Conservation (phyloP, 2,113 vertebrate species). For the Connochaetes taurinus region DNA sequence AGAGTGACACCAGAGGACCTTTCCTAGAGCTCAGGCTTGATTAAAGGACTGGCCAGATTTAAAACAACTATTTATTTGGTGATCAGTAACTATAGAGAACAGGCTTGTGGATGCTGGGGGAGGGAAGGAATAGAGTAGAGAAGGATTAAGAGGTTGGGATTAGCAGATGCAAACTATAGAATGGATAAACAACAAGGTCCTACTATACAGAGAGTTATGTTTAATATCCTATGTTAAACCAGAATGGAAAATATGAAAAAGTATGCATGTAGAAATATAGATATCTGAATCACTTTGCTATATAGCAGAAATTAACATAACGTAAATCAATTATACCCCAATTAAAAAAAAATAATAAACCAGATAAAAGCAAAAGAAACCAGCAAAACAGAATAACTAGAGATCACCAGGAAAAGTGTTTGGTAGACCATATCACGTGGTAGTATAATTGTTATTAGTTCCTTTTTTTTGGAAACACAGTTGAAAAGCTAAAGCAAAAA, state of each 20-base stretch:
- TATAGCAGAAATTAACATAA: neutral
- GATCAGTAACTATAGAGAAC: slow-evolving; percentile 63
- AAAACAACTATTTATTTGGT: slow-evolving; percentile 63
- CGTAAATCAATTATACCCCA: neutral
- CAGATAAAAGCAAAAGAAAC: neutral
- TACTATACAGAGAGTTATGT: neutral
- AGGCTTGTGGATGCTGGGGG: neutral
- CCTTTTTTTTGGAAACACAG: slow-evolving; percentile 41
- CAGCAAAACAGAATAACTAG: slow-evolving; percentile 63
- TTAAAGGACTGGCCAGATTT: slow-evolving; percentile 52
- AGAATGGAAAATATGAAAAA: neutral
- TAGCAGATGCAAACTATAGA: neutral
- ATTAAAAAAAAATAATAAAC: neutral
- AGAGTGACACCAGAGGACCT: neutral
- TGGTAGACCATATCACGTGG: slow-evolving; percentile 46
- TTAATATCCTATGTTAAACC: neutral
- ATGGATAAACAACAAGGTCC: neutral
- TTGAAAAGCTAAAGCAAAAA: neutral
- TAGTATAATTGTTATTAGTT: slow-evolving; percentile 61
- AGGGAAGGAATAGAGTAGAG: neutral
- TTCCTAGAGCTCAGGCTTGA: slow-evolving; percentile 24
- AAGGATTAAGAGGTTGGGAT: neutral
- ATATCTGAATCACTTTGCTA: neutral
- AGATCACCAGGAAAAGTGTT: slow-evolving; percentile 59
- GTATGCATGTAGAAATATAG: neutral